A percentile compares a stretch with the other conserved stretches of the same genome.
Conservation (phyloP, 2,113 vertebrate species). For the Puffinus mauretanicus region DNA sequence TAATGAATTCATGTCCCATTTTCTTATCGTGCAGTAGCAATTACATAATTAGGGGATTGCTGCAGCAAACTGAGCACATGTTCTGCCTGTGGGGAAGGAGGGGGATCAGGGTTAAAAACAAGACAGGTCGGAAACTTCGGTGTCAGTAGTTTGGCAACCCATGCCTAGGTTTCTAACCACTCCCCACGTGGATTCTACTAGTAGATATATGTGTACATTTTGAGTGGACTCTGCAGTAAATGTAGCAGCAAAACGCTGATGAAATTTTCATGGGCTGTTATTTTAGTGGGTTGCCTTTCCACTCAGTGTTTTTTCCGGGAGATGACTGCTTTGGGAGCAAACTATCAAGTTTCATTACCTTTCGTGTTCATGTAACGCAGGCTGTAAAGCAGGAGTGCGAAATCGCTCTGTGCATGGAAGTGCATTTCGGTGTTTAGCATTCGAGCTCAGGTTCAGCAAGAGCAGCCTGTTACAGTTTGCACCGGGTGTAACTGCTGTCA, state of each 20-base stretch:
- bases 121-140: not conserved
- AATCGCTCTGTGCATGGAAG: not conserved
- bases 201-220: not conserved
- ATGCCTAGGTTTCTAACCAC: not conserved
- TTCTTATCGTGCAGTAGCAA: not conserved
- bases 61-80: not conserved
- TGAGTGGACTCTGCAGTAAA: not conserved
- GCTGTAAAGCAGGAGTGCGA: not conserved
- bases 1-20: conserved; percentile 24
- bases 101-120: not conserved
- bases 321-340: not conserved
- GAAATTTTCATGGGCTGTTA: not conserved
- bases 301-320: not conserved
- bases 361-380: accelerated
- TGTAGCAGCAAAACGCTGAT: not conserved
- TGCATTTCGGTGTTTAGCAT: accelerated
- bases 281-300: not conserved
- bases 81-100: not conserved
- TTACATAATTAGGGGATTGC: conserved; percentile 7
- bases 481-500: not conserved
- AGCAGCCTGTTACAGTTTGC: not conserved
- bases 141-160: not conserved
- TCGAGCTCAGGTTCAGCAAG: not conserved
- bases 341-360: not conserved
- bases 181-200: accelerated